Percentiles rank a stretch among this genome's conserved stretches.
phyloP scores from a whole-genome alignment of 2,797 vertebrate genomes.

The Danio aesculapii region DNA sequence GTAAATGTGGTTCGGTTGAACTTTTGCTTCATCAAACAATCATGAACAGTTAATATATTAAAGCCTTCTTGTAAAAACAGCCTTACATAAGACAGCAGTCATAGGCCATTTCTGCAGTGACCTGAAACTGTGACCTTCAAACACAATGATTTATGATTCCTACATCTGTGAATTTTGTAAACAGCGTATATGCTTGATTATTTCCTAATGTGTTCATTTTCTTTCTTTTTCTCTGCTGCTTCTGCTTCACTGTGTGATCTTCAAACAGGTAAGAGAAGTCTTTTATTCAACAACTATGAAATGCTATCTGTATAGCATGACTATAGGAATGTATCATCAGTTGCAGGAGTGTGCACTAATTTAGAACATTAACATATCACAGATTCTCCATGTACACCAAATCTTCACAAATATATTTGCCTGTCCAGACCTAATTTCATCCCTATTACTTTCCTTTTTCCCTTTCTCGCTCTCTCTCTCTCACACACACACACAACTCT shows the following conservation, averaged over 20 bases:
- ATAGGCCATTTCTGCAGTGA: constrained; percentile 20
- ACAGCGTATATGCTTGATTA: not conserved
- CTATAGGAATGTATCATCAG: constrained; percentile 32
- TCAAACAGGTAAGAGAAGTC: constrained; percentile 45
- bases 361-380: constrained; percentile 64
- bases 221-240: not conserved
- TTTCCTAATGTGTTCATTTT: constrained; percentile 15
- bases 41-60: constrained; percentile 3
- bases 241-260: constrained; percentile 15
- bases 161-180: not conserved
- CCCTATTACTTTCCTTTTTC: constrained; percentile 15
- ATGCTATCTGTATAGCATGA: constrained; percentile 29
- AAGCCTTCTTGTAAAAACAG: constrained; percentile 27
- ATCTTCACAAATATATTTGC: constrained; percentile 84
- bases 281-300: not conserved
- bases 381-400: constrained; percentile 78
- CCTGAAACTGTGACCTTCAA: not conserved
- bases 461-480: not conserved
- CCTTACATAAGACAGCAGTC: constrained; percentile 14
- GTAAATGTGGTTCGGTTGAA: not conserved
- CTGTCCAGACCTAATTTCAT: constrained; percentile 25
- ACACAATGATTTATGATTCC: not conserved
- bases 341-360: constrained; percentile 64
- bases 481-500: constrained; percentile 37
- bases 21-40: not conserved